Evolutionary conservation across 2,113 vertebrate species (phyloP).

Genomic region (Phocoena phocoena): DNA sequence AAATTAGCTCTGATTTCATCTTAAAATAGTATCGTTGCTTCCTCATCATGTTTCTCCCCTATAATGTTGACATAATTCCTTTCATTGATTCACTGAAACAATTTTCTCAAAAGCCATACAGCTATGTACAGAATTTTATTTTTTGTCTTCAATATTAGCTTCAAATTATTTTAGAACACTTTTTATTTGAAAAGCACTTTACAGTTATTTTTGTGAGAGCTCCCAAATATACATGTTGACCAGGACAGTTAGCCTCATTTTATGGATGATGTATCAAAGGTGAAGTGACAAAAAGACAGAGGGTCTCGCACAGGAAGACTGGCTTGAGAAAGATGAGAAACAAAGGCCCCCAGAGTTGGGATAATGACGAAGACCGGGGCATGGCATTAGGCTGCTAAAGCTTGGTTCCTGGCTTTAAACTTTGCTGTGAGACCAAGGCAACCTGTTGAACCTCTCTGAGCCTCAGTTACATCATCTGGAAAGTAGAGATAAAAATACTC

Average conservation of each 20-base stretch:
- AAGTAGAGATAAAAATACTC: neutral
- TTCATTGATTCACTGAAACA: neutral
- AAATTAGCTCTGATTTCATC: neutral
- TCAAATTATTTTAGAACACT: neutral
- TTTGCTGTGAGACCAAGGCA: neutral
- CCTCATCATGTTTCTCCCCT: neutral
- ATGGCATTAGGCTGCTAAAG: neutral
- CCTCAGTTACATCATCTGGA: neutral
- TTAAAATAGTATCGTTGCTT: neutral
- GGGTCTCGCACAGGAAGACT: neutral
- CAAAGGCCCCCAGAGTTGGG: neutral
- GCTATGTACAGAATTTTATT: neutral
- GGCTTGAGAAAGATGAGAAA: neutral
- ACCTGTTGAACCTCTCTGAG: neutral
- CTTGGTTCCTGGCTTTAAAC: neutral
- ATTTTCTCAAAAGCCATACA: neutral
- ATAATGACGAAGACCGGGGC: neutral
- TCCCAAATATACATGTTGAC: neutral
- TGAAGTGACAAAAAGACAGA: neutral
- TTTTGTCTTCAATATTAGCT: neutral
- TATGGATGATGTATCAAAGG: neutral
- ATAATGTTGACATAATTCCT: neutral
- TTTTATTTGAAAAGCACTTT: constrained; percentile 21
- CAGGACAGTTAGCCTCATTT: neutral
- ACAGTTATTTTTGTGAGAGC: neutral